These are phyloP conservation scores for Adelosebastes latens DNA, from an alignment of 2,797 vertebrate genomes.

Conservation along the genomic window DNA sequence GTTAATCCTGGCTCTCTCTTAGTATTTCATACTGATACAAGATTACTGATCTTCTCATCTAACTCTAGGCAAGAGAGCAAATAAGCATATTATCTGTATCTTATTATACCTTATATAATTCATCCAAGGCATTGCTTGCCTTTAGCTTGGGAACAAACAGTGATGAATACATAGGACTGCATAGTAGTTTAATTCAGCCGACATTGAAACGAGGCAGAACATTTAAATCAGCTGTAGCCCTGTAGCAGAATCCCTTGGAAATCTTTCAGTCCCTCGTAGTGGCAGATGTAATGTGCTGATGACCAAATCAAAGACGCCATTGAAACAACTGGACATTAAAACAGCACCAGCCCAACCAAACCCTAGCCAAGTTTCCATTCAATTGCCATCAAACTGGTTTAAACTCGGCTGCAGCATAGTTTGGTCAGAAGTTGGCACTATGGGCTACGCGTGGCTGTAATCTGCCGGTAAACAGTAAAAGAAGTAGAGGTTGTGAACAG, in stretches of 20 bases:
- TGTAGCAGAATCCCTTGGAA: not conserved
- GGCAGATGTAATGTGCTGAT: slow-evolving; percentile 38
- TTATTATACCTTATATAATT: slow-evolving; percentile 5
- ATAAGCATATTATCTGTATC: not conserved
- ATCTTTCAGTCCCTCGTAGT: not conserved
- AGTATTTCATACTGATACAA: not conserved
- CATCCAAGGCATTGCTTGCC: not conserved
- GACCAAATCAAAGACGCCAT: slow-evolving; percentile 23
- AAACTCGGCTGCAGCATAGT: not conserved
- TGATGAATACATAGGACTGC: not conserved
- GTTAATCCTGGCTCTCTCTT: not conserved
- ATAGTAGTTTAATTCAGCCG: slow-evolving; percentile 9
- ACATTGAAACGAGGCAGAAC: slow-evolving; percentile 20
- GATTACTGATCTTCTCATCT: slow-evolving; percentile 4
- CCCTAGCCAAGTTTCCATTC: too few species aligned
- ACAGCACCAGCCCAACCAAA: not conserved
- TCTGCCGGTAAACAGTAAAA: too few species aligned
- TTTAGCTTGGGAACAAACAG: slow-evolving; percentile 13
- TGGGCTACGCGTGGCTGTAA: too few species aligned
- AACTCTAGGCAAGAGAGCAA: not conserved
- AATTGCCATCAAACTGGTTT: not conserved
- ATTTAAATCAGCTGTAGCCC: not conserved
- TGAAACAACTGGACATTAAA: slow-evolving; percentile 47
- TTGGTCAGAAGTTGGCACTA: not conserved
- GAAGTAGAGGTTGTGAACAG: not conserved